A percentile compares a stretch with the other conserved stretches of the same genome.
These are phyloP conservation scores for Metacarcinus magister DNA, from an alignment of 2,888 invertebrate genomes.

Conservation along the genomic window DNA sequence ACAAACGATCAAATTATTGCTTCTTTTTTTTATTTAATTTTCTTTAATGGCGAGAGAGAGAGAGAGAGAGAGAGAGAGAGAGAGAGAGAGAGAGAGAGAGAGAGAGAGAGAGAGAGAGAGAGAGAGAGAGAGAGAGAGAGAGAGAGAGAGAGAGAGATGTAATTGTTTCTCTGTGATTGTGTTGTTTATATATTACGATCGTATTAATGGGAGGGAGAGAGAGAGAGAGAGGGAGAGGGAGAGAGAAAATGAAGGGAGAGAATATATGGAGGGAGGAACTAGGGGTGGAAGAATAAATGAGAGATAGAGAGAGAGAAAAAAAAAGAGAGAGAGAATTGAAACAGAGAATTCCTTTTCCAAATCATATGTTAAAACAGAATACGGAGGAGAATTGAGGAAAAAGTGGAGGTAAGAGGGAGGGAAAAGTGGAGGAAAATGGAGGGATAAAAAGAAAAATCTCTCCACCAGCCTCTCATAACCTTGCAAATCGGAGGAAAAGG, in stretches of 20 bases:
- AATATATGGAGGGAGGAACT: background rate
- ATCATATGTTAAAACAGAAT: too few species aligned
- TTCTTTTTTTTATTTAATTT: background rate
- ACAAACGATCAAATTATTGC: background rate
- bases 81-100: conserved; percentile 36
- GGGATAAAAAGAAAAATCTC: background rate
- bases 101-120: conserved; percentile 33
- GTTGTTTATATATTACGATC: background rate
- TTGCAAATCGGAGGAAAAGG: background rate
- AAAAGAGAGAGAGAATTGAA: background rate
- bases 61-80: background rate
- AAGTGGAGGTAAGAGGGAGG: background rate
- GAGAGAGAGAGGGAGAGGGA: conserved; percentile 20
- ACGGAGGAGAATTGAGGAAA: too few species aligned
- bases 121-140: background rate
- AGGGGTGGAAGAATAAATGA: background rate
- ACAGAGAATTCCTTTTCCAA: too few species aligned
- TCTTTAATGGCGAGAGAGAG: background rate
- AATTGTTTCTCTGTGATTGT: background rate
- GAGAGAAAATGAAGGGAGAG: background rate
- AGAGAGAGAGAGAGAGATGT: conserved; percentile 26
- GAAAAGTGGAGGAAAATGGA: background rate
- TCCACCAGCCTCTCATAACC: background rate
- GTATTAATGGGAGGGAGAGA: background rate
- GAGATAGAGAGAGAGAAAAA: background rate